These are phyloP conservation scores for Onychostruthus taczanowskii DNA, from an alignment of 2,113 vertebrate species.

Conservation along the genomic window DNA sequence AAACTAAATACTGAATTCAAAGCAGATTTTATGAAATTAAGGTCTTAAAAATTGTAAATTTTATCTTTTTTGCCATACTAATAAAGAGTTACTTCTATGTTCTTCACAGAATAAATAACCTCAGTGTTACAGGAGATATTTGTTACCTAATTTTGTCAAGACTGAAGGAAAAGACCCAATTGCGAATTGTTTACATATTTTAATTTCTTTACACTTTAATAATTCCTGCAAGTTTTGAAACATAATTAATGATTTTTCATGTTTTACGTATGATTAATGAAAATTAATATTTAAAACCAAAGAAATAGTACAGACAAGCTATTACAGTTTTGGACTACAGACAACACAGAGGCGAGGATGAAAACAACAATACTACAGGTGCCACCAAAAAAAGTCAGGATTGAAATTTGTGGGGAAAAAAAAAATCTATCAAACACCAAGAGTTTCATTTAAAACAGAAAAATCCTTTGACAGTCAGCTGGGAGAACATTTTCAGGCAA, in stretches of 20 bases:
- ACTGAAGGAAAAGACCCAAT: neutral
- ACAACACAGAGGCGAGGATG: neutral
- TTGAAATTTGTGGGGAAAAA: neutral
- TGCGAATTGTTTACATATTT: neutral
- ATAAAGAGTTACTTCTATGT: neutral
- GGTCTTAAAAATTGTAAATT: neutral
- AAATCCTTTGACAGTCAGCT: neutral
- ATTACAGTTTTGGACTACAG: neutral
- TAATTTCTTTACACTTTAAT: neutral
- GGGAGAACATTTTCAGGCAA: neutral
- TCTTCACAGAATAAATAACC: neutral
- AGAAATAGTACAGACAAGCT: neutral
- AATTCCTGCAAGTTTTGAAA: neutral
- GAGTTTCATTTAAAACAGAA: neutral
- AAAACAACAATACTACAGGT: neutral
- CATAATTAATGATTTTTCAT: neutral
- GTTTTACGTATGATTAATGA: neutral
- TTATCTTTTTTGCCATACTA: neutral
- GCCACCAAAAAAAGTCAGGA: neutral
- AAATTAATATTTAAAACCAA: neutral
- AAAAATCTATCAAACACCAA: neutral
- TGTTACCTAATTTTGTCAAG: neutral
- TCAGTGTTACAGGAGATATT: neutral
- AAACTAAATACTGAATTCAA: neutral
- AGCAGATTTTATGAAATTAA: neutral